A percentile compares a stretch with the other conserved stretches of the same genome.
These are phyloP conservation scores for Hirtodrosophila trivittata DNA, from an alignment of 2,888 invertebrate genomes.

Conservation along the genomic window DNA sequence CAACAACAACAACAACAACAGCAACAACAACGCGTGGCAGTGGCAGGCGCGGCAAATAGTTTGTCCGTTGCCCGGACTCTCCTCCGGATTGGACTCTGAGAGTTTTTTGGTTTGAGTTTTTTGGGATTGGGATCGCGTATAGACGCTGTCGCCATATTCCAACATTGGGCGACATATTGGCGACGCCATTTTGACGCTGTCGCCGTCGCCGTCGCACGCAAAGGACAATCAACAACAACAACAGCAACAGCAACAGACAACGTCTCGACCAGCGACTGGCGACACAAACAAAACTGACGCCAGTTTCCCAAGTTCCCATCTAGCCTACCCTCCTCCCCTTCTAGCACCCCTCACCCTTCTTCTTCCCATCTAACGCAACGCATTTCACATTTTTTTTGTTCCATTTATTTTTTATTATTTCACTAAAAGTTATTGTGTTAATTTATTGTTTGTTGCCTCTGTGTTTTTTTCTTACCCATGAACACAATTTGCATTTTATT, in stretches of 20 bases:
- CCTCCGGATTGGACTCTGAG: slow-evolving; percentile 3
- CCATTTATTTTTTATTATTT: slow-evolving; percentile 14
- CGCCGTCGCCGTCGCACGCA: slow-evolving; percentile 61
- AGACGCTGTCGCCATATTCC: slow-evolving; percentile 63
- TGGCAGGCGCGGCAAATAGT: slow-evolving; percentile 42
- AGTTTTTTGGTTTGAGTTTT: neutral
- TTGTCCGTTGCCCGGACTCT: slow-evolving; percentile 33
- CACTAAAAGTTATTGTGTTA: slow-evolving; percentile 76
- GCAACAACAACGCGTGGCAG: slow-evolving; percentile 22
- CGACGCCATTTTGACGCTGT: slow-evolving; percentile 81
- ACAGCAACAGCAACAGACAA: slow-evolving; percentile 29
- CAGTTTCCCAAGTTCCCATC: slow-evolving; percentile 18
- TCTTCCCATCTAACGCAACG: slow-evolving; percentile 1
- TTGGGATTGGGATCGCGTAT: slow-evolving; percentile 10
- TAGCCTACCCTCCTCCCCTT: neutral
- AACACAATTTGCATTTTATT: slow-evolving; percentile 67
- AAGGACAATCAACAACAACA: slow-evolving; percentile 58
- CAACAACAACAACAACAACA: slow-evolving; percentile 13
- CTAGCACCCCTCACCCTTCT: neutral
- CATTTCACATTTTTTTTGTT: slow-evolving; percentile 22
- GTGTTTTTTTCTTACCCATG: slow-evolving; percentile 28
- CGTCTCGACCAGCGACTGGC: slow-evolving; percentile 40
- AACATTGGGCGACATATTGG: slow-evolving; percentile 78
- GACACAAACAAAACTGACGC: slow-evolving; percentile 60
- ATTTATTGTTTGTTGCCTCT: slow-evolving; percentile 73